phyloP scores from a whole-genome alignment of 1,140 invertebrate genomes.

The Papilio machaon region DNA sequence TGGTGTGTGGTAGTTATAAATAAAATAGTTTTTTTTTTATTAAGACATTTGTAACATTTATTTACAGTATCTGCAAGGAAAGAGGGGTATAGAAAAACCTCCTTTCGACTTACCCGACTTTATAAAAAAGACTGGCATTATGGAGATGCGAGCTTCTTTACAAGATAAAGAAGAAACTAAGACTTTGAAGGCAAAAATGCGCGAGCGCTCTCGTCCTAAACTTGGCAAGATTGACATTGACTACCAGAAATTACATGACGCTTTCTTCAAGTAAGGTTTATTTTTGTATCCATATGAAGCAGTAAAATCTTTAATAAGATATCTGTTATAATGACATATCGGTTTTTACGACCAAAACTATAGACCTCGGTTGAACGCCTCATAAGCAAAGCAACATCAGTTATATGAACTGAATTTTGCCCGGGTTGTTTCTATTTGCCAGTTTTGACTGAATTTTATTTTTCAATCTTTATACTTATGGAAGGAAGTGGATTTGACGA shows the following conservation, averaged over 20 bases:
- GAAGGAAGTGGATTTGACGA: no score
- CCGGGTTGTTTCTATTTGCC: no score
- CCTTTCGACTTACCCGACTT: constrained; percentile 99
- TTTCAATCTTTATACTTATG: no score
- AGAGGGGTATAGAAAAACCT: constrained; percentile 99
- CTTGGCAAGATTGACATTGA: constrained; percentile 99
- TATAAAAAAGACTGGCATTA: constrained; percentile 99
- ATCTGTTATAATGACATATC: no score
- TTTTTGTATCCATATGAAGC: not conserved
- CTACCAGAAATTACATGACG: constrained; percentile 99
- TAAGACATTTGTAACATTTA: not conserved
- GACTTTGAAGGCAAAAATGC: constrained; percentile 99
- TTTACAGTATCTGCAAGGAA: constrained; percentile 89
- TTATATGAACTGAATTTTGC: no score
- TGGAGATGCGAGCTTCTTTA: constrained; percentile 99
- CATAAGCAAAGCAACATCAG: no score
- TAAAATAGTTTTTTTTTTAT: no score
- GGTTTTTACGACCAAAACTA: no score
- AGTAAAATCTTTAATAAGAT: no score
- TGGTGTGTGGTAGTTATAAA: no score
- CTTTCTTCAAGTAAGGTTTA: constrained; percentile 94
- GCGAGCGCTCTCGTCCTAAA: constrained; percentile 97
- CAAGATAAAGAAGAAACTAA: constrained; percentile 99
- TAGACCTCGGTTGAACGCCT: no score
- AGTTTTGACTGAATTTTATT: no score